Evolutionary conservation across 2,888 invertebrate genomes (phyloP), one percentile per base, ranked within the genome.

Genomic region (Sabatieria punctata): DNA sequence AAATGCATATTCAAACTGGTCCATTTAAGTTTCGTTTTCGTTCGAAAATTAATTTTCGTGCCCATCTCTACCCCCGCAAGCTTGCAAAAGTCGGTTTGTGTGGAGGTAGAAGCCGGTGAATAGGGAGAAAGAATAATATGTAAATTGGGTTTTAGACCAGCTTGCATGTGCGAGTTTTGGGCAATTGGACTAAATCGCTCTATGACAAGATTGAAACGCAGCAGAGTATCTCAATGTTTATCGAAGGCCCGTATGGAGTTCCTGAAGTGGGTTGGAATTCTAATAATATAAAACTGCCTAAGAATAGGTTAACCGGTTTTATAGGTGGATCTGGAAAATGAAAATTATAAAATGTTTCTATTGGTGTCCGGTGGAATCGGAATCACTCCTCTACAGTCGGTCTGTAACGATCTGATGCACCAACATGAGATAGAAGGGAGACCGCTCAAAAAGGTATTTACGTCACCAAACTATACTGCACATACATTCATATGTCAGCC

Each of bases 131-230:
- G n/a, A n/a, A n/a, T n/a, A n/a, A n/a, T n/a, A n/a, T n/a, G n/a
- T n/a, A n/a, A n/a, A n/a, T n/a, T n/a, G n/a, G n/a, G n/a, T 42
- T 45, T 2, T 4, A 45, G 45, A 77, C 91, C 67, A 88, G 86
- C 84, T 73, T 91, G 0, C 91, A 91, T 65, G 82, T 93, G 51
- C 77, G 89, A 52, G 86, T 81, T 0, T 85, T 85, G 2, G 91
- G 91, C 1, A 79, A 88, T 67, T 93, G 91, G 91, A 89, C 88
- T 0, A 85, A 84, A 65, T 75, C 81, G 1, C 71, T 89, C 0
- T 81, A 85, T 63, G 75, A 77, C 3, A 43, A 33, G 4, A 19
- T 3, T 8, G 23, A 19, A 4, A 21, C 23, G 19, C n/a, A 11
- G 21, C 21, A 4, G 4, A 19, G 15, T 8, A 30, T 30, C 8